These are phyloP conservation scores for Leptinotarsa haldemani DNA, from an alignment of 2,888 invertebrate genomes.

Conservation along the genomic window DNA sequence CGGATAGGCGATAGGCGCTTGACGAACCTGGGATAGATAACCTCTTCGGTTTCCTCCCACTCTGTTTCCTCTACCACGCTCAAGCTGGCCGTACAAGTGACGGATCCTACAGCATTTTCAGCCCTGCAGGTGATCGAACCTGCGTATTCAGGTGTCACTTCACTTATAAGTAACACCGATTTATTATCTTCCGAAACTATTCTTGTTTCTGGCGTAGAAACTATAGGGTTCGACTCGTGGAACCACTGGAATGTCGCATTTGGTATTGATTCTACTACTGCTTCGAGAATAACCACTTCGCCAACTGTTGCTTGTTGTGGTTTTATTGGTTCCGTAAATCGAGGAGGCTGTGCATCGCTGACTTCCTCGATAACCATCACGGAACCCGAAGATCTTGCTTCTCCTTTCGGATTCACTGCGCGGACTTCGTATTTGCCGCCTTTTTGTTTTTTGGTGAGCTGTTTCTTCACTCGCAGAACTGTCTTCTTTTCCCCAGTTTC, in stretches of 20 bases:
- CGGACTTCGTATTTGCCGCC: slow-evolving; percentile 90
- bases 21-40: slow-evolving; percentile 81
- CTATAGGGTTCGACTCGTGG: slow-evolving; percentile 78
- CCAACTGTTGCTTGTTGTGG: slow-evolving; percentile 79
- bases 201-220: slow-evolving; percentile 76
- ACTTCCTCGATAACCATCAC: slow-evolving; percentile 78
- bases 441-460: slow-evolving; percentile 75
- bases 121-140: slow-evolving; percentile 89
- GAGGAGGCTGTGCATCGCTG: slow-evolving; percentile 74
- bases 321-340: slow-evolving; percentile 77
- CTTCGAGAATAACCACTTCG: slow-evolving; percentile 84
- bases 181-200: slow-evolving; percentile 81
- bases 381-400: slow-evolving; percentile 84
- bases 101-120: slow-evolving; percentile 89
- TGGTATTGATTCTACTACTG: slow-evolving; percentile 80
- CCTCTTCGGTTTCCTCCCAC: slow-evolving; percentile 72
- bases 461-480: slow-evolving; percentile 73
- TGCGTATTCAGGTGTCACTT: slow-evolving; percentile 75
- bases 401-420: slow-evolving; percentile 81
- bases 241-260: slow-evolving; percentile 90
- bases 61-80: slow-evolving; percentile 71
- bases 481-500: slow-evolving; percentile 73
- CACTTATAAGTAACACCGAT: slow-evolving; percentile 82
- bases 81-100: slow-evolving; percentile 84
- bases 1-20: slow-evolving; percentile 78